Evolutionary conservation across 1,140 invertebrate species (phyloP).

Genomic region (Notospermus geniculatus): DNA sequence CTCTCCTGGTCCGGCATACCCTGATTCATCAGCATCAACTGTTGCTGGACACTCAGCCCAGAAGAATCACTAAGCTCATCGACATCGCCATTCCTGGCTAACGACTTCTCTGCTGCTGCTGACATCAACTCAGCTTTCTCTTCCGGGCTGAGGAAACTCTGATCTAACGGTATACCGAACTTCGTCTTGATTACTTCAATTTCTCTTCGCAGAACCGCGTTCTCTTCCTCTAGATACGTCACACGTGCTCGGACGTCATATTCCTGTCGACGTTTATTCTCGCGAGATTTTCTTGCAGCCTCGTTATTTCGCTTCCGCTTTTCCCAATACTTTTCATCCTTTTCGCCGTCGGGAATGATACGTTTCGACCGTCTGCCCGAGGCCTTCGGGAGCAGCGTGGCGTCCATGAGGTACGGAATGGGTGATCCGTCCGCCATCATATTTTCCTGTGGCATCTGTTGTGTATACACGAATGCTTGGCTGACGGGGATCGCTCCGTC

Average conservation of each 20-base stretch:
- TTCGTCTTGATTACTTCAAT: conserved; percentile 88
- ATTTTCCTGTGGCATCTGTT: too few relatives aligned
- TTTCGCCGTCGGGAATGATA: conserved; percentile 86
- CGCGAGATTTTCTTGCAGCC: conserved; percentile 86
- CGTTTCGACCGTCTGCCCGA: conserved; percentile 24
- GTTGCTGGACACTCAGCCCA: too few relatives aligned
- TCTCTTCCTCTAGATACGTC: conserved; percentile 73
- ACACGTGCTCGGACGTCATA: conserved; percentile 53
- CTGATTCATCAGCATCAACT: too few relatives aligned
- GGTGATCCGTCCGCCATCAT: too few relatives aligned
- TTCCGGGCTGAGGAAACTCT: conserved; percentile 15
- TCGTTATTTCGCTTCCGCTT: conserved; percentile 89
- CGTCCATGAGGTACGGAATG: too few relatives aligned
- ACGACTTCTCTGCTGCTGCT: too few relatives aligned
- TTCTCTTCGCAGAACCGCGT: conserved; percentile 87
- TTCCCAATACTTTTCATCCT: conserved; percentile 96
- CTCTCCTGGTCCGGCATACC: too few relatives aligned
- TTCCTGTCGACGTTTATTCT: conserved; percentile 73
- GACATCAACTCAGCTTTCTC: too few relatives aligned
- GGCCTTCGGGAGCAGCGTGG: not conserved
- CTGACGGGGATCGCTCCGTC: too few relatives aligned
- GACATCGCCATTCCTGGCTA: too few relatives aligned
- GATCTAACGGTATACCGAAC: conserved; percentile 68
- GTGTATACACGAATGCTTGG: too few relatives aligned
- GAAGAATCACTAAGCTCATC: too few relatives aligned